A percentile compares a stretch with the other conserved stretches of the same genome.
Conservation (phyloP, 2,113 vertebrate genomes). For the Manacus vitellinus region DNA sequence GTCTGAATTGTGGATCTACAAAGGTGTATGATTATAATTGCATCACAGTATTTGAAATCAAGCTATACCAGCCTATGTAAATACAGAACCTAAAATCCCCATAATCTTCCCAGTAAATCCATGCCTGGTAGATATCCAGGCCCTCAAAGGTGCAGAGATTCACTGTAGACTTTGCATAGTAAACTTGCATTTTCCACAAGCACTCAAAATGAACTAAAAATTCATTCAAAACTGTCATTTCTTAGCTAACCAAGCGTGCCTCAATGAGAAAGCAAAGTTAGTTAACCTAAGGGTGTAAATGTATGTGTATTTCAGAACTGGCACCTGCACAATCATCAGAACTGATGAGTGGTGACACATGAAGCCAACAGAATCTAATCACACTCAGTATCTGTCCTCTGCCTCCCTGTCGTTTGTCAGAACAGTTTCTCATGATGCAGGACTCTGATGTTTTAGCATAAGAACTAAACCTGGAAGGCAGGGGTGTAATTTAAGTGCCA, state of each 20-base stretch:
- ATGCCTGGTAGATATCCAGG: background rate
- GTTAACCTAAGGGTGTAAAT: background rate
- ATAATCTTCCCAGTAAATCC: background rate
- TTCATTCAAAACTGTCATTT: background rate
- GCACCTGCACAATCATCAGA: background rate
- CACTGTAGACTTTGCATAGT: background rate
- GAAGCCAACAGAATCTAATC: background rate
- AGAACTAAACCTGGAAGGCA: background rate
- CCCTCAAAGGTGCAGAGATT: background rate
- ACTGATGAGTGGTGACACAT: background rate
- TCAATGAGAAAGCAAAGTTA: background rate
- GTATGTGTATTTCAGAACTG: background rate
- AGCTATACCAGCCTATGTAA: background rate
- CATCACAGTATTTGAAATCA: background rate
- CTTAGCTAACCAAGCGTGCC: background rate
- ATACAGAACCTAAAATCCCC: background rate
- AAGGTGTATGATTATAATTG: background rate
- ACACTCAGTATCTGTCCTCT: background rate
- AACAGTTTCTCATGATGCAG: background rate
- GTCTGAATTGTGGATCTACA: background rate
- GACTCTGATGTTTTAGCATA: background rate
- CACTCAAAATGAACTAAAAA: background rate
- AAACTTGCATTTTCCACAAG: background rate
- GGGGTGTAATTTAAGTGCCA: background rate
- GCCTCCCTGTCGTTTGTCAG: accelerated